Base-by-base conservation (phyloP, 2,113 vertebrate species). In the Rhinogobius similis region DNA sequence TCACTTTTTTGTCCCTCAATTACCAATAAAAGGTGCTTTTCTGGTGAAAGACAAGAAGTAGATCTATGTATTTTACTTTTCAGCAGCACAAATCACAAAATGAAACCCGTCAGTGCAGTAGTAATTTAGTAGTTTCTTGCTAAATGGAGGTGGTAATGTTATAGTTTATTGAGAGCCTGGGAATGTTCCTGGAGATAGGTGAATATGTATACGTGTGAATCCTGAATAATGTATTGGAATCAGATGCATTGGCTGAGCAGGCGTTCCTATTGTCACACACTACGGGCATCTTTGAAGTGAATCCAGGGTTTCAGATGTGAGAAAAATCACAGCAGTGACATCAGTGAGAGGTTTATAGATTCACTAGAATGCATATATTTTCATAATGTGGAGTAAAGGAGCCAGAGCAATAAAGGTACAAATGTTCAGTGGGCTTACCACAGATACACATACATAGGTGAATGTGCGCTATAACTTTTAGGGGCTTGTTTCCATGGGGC, bases 201-300 rank as follows among this genome's bases (percentile, higher is more conserved):
- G 77, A 85, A 90, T 89, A 86, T 85, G 39, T 13, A 78, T 83
- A 81, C 73, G 67, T 66, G 59, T 7, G 1, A 39, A 55, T 78
- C 36, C 78, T 91, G 86, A 89, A 88, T 88, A 88, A 89, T 87
- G 83, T 69, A 87, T 81, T 50, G 23, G 66, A 72, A 82, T 82
- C 64, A 72, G 71, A 82, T 70, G 71, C 29, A 59, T 68, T 76
- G 38, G 63, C 72, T 32, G 48, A 29, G 41, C 64, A 27, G 26
- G 77, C 65, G 85, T 76, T 78, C 71, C 72, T 29, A 62, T 58
- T 82, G 69, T 76, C 62, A 58, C 53, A 65, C 78, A 73, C 75
- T 26, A 65, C 23, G 62, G 58, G 48, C 48, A 71, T 74, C 75
- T 91, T 88, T 90, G 86, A 88, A 85, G 86, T 82, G 85, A 71